A percentile compares a stretch with the other conserved stretches of the same genome.
phyloP scores from a whole-genome alignment of 2,888 invertebrate genomes.

The Drosophila barbarae region DNA sequence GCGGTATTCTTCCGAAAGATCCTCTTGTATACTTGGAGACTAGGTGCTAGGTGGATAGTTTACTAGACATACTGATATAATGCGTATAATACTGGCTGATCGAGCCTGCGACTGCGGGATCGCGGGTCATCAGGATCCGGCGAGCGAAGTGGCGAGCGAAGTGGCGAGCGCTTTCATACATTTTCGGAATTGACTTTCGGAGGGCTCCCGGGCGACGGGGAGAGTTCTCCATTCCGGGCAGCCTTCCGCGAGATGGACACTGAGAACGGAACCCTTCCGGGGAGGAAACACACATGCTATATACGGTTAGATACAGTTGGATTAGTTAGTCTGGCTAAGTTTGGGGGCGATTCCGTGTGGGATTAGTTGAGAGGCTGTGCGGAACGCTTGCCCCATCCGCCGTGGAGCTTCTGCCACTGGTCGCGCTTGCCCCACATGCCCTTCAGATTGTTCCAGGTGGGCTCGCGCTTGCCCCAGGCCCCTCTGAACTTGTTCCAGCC shows the following conservation, averaged over 20 bases:
- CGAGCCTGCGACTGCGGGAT: conserved; percentile 23
- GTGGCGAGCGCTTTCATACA: conserved; percentile 75
- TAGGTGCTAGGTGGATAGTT: conserved; percentile 36
- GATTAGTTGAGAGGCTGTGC: conserved; percentile 52
- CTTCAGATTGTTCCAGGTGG: conserved; percentile 89
- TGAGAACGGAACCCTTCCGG: conserved; percentile 28
- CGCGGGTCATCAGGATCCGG: conserved; percentile 14
- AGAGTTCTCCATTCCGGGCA: background rate
- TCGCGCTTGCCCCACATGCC: conserved; percentile 89
- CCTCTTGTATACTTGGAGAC: conserved; percentile 35
- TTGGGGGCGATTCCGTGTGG: conserved; percentile 1
- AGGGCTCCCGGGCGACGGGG: conserved; percentile 1
- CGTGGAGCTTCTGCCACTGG: conserved; percentile 79
- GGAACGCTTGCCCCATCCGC: conserved; percentile 79
- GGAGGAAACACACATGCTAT: conserved; percentile 34
- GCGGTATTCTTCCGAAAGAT: conserved; percentile 23
- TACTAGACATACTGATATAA: conserved; percentile 34
- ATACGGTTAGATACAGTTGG: conserved; percentile 34
- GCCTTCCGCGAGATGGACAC: conserved; percentile 28
- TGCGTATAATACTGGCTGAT: conserved; percentile 49
- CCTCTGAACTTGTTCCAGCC: conserved; percentile 83
- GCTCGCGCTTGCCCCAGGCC: conserved; percentile 88
- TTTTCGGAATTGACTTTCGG: conserved; percentile 65
- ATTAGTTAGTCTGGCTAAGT: conserved; percentile 10
- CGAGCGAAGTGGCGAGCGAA: conserved; percentile 1